These are phyloP conservation scores for Microcebus jonahi DNA, from an alignment of 2,113 vertebrate species.

Conservation along the genomic window DNA sequence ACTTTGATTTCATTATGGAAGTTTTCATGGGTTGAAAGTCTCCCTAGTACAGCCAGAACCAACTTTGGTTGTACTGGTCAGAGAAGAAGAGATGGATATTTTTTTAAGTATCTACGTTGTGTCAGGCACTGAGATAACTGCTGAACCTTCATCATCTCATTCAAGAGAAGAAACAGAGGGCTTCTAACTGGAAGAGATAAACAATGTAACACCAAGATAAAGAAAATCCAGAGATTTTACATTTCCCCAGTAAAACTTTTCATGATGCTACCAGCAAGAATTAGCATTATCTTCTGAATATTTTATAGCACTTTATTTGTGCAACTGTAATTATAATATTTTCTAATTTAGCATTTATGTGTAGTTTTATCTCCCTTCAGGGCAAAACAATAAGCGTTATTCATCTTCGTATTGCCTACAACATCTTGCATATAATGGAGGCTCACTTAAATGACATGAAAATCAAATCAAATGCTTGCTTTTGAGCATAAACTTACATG, in stretches of 20 bases:
- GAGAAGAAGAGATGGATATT: neutral
- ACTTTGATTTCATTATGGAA: neutral
- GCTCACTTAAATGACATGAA: neutral
- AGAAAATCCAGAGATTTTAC: neutral
- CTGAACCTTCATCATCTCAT: neutral
- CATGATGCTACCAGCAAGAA: neutral
- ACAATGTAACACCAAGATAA: neutral
- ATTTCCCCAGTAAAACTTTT: neutral
- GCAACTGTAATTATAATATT: neutral
- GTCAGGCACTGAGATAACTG: neutral
- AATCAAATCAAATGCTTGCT: neutral
- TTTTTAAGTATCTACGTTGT: neutral
- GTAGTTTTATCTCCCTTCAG: neutral
- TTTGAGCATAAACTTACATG: neutral
- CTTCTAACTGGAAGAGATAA: neutral
- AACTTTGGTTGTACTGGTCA: neutral
- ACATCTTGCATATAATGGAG: neutral
- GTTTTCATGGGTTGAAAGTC: neutral
- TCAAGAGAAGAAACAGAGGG: neutral
- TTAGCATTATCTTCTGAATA: neutral
- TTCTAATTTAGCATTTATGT: neutral
- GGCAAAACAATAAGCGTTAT: neutral
- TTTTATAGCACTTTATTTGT: neutral
- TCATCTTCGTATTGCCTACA: neutral
- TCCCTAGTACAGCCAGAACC: neutral